Base-by-base conservation (phyloP, 2,797 vertebrate genomes). In the Poeciliopsis paucimaculata region DNA sequence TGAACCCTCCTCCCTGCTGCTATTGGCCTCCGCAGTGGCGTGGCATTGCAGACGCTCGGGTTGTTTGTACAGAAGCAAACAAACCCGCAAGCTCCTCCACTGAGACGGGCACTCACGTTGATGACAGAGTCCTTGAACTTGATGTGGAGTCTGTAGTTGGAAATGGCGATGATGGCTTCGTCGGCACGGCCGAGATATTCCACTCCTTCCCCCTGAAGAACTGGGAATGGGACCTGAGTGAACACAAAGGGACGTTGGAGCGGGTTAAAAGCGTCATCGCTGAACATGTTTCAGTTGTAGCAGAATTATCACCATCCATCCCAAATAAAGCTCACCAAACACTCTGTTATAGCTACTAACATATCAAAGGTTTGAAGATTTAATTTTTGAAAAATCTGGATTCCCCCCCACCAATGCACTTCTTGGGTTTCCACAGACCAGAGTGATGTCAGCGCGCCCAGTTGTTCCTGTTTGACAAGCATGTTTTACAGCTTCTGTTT, bases 111-210 rank as follows among this genome's bases (percentile, higher is more conserved):
- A 94, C 98, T 97, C 94, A 99, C 98, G 77, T 99, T 99, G 94
- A 99, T 96, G 90, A 99, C 96, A 13, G 98, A 99, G 91, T 99
- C 98, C 93, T 99, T 99, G 92, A 98, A 99, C 88, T 99, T 99
- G 92, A 99, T 98, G 91, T 99, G 98, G 84, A 99, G 96, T 89
- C 98, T 95, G 95, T 99, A 99, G 96, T 99, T 99, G 70, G 98
- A 99, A 93, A 99, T 97, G 90, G 98, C 98, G 4, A 99, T 99
- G 93, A 99, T 93, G 62, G 97, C 97, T 78, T 99, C 98, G 0
- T 97, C 96, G 0, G 98, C 98, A 77, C 92, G 97, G 85, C 98
- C 98, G 71, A 99, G 95, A 92, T 97, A 99, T 90, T 99, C 98
- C 87, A 99, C 98, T 77, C 98, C 98, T 94, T 99, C 98, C 7